Conservation (phyloP, 2,888 invertebrate genomes). For the Galerucella nymphaeae region DNA sequence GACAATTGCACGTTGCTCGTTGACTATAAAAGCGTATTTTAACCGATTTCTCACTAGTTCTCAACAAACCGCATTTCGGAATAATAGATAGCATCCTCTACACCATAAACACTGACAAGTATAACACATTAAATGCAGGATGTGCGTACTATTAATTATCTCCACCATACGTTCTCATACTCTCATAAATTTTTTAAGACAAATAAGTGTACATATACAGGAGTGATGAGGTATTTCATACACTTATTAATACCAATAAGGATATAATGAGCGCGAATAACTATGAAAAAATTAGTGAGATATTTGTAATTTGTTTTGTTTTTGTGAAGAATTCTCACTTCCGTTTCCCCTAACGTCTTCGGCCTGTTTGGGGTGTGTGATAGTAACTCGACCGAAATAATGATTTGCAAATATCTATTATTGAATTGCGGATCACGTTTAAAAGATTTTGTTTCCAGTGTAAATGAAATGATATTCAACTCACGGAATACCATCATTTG, state of each 20-base stretch:
- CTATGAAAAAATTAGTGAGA: slow-evolving; percentile 13
- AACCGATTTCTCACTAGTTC: slow-evolving; percentile 24
- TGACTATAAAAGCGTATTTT: slow-evolving; percentile 17
- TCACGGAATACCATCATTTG: slow-evolving; percentile 54
- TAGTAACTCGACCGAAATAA: slow-evolving; percentile 44
- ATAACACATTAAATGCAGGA: slow-evolving; percentile 26
- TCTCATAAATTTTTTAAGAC: background rate
- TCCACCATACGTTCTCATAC: slow-evolving; percentile 10
- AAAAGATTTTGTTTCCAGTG: slow-evolving; percentile 59
- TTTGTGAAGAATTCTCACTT: slow-evolving; percentile 29
- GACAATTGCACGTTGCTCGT: slow-evolving; percentile 25
- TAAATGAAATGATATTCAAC: slow-evolving; percentile 56
- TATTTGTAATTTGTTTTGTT: slow-evolving; percentile 29
- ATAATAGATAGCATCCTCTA: slow-evolving; percentile 23
- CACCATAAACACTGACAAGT: slow-evolving; percentile 22
- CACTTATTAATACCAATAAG: no score
- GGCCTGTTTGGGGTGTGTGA: slow-evolving; percentile 33
- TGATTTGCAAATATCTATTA: slow-evolving; percentile 54
- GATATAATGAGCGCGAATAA: no score
- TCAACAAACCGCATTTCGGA: slow-evolving; percentile 24
- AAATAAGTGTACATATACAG: no score
- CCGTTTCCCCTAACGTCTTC: slow-evolving; percentile 12
- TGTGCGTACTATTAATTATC: slow-evolving; percentile 20
- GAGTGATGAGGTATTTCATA: no score
- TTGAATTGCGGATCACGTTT: slow-evolving; percentile 58